Evolutionary conservation across 2,797 vertebrate genomes (phyloP).

Genomic region (Sebastolobus alascanus): DNA sequence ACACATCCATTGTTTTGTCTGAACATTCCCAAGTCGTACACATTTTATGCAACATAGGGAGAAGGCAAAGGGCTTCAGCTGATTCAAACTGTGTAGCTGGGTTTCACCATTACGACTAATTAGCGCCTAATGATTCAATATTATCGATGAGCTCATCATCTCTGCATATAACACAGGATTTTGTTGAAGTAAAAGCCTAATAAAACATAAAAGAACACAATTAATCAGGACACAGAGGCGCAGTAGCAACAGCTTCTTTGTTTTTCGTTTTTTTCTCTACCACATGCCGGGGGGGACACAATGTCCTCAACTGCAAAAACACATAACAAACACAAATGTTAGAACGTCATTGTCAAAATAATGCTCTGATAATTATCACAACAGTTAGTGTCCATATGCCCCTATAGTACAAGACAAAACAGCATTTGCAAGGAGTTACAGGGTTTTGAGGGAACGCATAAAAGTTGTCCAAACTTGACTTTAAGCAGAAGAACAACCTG

Average conservation of each 20-base stretch:
- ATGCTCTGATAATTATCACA: background rate
- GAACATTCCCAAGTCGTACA: too few relatives aligned
- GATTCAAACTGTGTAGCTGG: background rate
- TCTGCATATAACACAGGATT: background rate
- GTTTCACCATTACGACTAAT: background rate
- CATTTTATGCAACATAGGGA: too few relatives aligned
- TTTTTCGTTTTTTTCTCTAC: background rate
- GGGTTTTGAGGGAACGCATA: background rate
- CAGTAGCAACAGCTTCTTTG: background rate
- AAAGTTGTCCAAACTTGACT: background rate
- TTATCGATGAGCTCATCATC: background rate
- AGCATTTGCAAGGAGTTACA: too few relatives aligned
- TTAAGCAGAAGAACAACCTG: background rate
- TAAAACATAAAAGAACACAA: too few relatives aligned
- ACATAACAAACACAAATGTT: background rate
- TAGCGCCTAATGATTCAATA: background rate
- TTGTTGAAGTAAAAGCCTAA: background rate
- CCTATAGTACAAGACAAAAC: too few relatives aligned
- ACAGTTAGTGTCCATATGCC: background rate
- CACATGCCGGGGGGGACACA: background rate
- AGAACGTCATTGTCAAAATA: background rate
- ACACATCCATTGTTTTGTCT: too few relatives aligned
- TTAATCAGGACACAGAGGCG: background rate
- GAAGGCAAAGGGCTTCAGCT: too few relatives aligned
- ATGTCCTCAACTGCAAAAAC: background rate